Evolutionary conservation across 2,888 invertebrate species (phyloP).

Genomic region (Callimorpha dominula): DNA sequence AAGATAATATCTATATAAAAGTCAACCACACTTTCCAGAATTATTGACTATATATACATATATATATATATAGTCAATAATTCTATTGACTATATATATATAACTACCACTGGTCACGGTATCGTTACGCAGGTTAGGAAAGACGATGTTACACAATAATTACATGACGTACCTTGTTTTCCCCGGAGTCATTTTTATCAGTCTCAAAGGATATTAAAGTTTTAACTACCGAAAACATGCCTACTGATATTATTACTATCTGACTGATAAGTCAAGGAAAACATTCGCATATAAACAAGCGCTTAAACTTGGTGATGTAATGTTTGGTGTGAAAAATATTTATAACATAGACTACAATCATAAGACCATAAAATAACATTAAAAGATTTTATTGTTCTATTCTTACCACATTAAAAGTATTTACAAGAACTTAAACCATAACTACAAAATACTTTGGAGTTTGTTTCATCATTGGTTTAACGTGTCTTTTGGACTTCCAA

Average conservation of each 20-base stretch:
- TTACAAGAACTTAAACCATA: not conserved
- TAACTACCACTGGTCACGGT: too few species aligned
- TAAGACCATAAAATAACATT: not conserved
- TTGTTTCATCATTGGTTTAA: not conserved
- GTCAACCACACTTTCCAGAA: too few species aligned
- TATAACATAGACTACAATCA: not conserved
- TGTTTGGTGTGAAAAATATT: not conserved
- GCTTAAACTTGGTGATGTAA: not conserved
- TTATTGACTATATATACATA: too few species aligned
- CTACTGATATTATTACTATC: not conserved
- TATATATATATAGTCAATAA: too few species aligned
- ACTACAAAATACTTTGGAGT: not conserved
- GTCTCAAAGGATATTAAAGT: not conserved
- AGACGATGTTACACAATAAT: not conserved
- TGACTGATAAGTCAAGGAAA: not conserved
- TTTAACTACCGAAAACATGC: not conserved
- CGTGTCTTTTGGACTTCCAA: not conserved
- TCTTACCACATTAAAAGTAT: constrained; percentile 3
- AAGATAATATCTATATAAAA: too few species aligned
- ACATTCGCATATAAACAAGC: not conserved
- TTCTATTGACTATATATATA: too few species aligned
- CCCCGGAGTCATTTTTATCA: not conserved
- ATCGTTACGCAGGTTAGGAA: too few species aligned
- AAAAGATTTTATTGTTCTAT: not conserved
- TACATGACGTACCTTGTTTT: not conserved